A percentile compares a stretch with the other conserved stretches of the same genome.
Conservation (phyloP, 35 echinoderm and acorn worm species). For the Acanthaster planci region DNA sequence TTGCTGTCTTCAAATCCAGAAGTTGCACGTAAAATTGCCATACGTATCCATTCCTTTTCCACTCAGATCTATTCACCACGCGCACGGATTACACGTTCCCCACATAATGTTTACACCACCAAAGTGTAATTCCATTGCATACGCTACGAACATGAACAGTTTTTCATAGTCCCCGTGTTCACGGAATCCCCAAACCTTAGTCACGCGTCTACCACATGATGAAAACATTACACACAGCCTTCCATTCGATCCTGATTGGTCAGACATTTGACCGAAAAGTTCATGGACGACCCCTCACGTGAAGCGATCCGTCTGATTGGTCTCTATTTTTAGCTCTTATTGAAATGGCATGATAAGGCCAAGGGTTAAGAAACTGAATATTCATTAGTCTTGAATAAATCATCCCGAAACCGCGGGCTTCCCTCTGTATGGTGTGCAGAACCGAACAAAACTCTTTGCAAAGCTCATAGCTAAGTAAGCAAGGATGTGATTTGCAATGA, state of each 20-base stretch:
- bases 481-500: too few relatives aligned
- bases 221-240: constrained; percentile 10
- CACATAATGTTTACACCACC: not conserved
- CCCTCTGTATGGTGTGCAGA: too few relatives aligned
- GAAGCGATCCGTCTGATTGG: not conserved
- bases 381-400: too few relatives aligned
- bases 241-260: not conserved
- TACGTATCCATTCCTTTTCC: constrained; percentile 25
- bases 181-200: not conserved
- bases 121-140: too few relatives aligned
- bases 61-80: not conserved
- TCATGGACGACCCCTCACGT: not conserved
- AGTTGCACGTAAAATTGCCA: constrained; percentile 9
- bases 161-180: too few relatives aligned
- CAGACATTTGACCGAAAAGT: not conserved
- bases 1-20: not conserved
- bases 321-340: not conserved
- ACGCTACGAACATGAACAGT: too few relatives aligned
- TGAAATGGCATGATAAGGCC: not conserved
- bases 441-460: too few relatives aligned
- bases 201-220: constrained; percentile 1
- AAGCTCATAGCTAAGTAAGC: too few relatives aligned
- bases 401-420: too few relatives aligned
- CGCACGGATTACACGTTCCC: not conserved
- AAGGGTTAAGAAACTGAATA: too few relatives aligned